phyloP scores from a whole-genome alignment of 2,113 vertebrate species.

The Indri indri region DNA sequence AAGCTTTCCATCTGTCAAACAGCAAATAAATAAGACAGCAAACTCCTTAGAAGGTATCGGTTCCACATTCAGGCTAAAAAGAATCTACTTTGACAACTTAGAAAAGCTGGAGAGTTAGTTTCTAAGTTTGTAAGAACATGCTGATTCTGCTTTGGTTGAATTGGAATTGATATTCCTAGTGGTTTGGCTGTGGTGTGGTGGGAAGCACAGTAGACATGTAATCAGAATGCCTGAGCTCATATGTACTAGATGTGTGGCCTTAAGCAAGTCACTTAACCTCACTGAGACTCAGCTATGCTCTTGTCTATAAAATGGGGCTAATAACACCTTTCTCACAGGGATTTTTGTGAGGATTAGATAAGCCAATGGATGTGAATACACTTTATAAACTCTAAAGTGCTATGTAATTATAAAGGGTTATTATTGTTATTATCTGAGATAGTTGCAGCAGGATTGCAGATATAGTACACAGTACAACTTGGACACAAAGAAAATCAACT shows the following conservation, averaged over 20 bases:
- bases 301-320: not conserved
- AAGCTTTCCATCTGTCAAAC: not conserved
- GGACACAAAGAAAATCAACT: not conserved
- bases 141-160: not conserved
- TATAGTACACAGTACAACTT: not conserved
- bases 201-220: not conserved
- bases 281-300: not conserved
- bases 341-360: not conserved
- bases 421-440: not conserved
- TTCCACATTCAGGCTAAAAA: not conserved
- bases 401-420: not conserved
- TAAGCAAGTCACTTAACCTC: not conserved
- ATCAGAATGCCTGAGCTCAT: not conserved
- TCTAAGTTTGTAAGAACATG: not conserved
- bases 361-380: not conserved
- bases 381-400: not conserved
- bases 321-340: not conserved
- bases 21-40: constrained; percentile 31
- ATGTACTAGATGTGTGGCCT: not conserved
- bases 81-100: not conserved
- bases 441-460: not conserved
- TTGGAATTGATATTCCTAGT: not conserved
- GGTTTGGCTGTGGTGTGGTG: not conserved
- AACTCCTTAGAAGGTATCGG: not conserved
- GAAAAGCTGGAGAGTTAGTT: not conserved